Evolutionary conservation across 2,888 invertebrate genomes (phyloP), one percentile per base, ranked within the genome.

Genomic region (Tinea semifulvella): DNA sequence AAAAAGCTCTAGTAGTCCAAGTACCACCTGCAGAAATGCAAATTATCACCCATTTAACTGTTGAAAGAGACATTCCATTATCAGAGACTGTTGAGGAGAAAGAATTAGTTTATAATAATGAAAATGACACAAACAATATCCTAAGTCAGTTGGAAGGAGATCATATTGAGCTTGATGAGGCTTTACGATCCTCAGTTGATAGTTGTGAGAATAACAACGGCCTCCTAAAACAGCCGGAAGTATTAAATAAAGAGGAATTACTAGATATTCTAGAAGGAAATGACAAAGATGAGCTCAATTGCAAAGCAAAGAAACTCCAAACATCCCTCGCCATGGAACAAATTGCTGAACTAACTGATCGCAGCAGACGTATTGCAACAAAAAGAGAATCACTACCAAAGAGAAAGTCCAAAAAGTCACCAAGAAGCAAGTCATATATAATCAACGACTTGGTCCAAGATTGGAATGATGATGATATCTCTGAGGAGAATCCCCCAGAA

Each of bases 401-500:
- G 28, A 39, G 40, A 18, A 39, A 40, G 16, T 16, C 36, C 7
- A 25, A 45, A 25, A 19, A 40, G 45, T 28, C 11, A n/a, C 39
- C 55, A 67, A 46, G 65, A n/a, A 17, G 16, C 2, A 38, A 19
- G 18, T 2, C 7, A 67, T 75, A 57, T 50, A 71, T 80, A 47
- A 76, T 85, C 11, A 84, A 80, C 47, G 71, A 75, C 18, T 58
- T 85, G 25, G 84, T 85, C 16, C 76, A 83, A 52, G 81, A 84
- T 47, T 84, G 84, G 71, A 73, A 77, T 49, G 76, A 73, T 56
- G 82, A 83, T 48, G 76, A 75, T 38, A 54, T 55, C 19, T 35
- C 49, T 26, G 72, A 69, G 44, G 6, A 28, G 28, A 28, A 28
- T n/a, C n/a, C 28, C 5, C 4, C 4, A 6, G 5, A 5, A 11